Percentiles rank a stretch among this genome's conserved stretches.
These are phyloP conservation scores for Anoncus sp. DNA, from an alignment of 2,888 invertebrate species.

Conservation along the genomic window DNA sequence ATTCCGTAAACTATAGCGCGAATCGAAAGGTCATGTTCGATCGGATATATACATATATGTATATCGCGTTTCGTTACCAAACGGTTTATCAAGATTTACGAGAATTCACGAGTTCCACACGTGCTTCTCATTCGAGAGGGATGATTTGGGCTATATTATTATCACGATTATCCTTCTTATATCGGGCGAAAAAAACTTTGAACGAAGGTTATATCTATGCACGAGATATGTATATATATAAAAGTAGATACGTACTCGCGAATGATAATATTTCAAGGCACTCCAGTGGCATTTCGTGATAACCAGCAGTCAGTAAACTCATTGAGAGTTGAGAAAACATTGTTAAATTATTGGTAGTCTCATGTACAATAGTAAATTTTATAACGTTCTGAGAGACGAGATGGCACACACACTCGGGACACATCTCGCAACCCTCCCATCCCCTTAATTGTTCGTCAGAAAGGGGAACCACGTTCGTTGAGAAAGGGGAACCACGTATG, in stretches of 20 bases:
- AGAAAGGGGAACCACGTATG: constrained; percentile 10
- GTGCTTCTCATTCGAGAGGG: constrained; percentile 1
- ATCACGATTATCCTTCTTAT: constrained; percentile 25
- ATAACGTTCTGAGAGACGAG: constrained; percentile 3
- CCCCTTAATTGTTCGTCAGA: constrained; percentile 20
- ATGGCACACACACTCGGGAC: constrained; percentile 57
- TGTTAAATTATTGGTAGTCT: constrained; percentile 38
- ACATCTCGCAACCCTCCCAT: too few relatives aligned
- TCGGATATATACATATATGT: too few relatives aligned
- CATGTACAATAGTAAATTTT: background rate
- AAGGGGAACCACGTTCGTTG: too few relatives aligned
- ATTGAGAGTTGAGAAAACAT: constrained; percentile 44
- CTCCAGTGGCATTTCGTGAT: constrained; percentile 74
- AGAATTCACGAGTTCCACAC: constrained; percentile 22
- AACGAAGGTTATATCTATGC: constrained; percentile 32
- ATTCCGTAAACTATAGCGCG: constrained; percentile 1
- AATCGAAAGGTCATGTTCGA: constrained; percentile 47
- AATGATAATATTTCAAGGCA: constrained; percentile 28
- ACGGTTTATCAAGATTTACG: constrained; percentile 33
- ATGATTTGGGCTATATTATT: constrained; percentile 14
- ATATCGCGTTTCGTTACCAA: constrained; percentile 23
- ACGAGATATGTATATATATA: constrained; percentile 1
- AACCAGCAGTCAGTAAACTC: constrained; percentile 51
- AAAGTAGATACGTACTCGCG: constrained; percentile 26
- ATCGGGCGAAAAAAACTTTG: constrained; percentile 13